These are phyloP conservation scores for Agonopterix arenella DNA, from an alignment of 2,888 invertebrate genomes.

Conservation along the genomic window DNA sequence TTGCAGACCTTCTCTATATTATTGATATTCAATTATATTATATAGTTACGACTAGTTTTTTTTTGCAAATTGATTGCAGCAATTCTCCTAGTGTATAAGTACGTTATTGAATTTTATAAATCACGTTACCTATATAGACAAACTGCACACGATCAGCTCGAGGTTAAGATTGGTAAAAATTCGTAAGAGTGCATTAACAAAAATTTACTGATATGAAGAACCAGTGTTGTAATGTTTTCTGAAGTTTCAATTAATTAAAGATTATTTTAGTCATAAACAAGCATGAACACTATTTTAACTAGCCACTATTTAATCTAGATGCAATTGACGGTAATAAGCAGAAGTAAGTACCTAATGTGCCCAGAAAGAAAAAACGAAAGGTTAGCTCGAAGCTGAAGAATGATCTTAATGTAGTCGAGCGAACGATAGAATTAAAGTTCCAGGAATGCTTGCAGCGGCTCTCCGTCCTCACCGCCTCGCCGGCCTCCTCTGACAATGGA, in stretches of 20 bases:
- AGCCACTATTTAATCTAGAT: no score
- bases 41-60: background rate
- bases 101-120: no score
- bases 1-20: constrained; percentile 38
- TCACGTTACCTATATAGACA: background rate
- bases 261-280: no score
- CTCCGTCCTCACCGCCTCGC: constrained; percentile 7
- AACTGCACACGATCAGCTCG: constrained; percentile 1
- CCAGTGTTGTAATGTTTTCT: no score
- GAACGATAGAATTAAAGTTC: constrained; percentile 33
- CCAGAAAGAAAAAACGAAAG: constrained; percentile 15
- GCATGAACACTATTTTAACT: no score
- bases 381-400: constrained; percentile 19
- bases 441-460: constrained; percentile 28
- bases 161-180: background rate
- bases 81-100: no score
- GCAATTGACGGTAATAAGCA: no score
- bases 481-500: constrained; percentile 23
- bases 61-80: no score
- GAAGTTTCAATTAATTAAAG: no score
- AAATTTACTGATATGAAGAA: no score
- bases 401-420: constrained; percentile 30
- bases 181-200: no score
- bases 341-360: no score
- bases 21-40: constrained; percentile 30